Conservation (phyloP, 1,140 invertebrate genomes). For the Heliconius hewitsoni region DNA sequence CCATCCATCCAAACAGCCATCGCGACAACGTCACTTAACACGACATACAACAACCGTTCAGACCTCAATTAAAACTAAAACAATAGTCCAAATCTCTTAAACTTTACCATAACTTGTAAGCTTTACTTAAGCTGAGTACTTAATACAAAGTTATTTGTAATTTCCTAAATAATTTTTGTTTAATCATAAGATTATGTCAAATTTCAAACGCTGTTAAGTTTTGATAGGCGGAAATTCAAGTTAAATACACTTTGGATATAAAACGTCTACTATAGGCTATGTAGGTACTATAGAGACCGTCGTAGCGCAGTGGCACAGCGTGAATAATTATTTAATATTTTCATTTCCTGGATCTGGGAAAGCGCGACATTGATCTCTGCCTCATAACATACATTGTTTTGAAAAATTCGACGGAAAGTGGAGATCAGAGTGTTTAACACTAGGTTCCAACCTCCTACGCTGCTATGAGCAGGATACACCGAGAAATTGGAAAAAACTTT, state of each 20-base stretch:
- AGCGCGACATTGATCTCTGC: not conserved
- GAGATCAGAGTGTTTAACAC: not conserved
- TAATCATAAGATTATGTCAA: conserved; percentile 18
- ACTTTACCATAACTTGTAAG: not conserved
- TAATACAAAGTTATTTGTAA: conserved; percentile 17
- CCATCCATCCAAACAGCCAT: too few species aligned
- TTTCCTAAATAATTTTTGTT: conserved; percentile 10
- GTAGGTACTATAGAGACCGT: not conserved
- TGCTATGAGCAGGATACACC: not conserved
- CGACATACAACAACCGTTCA: not conserved
- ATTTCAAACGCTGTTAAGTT: not conserved
- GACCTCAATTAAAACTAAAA: not conserved
- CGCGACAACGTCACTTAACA: too few species aligned
- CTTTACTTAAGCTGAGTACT: conserved; percentile 3
- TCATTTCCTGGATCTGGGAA: not conserved
- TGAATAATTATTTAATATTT: not conserved
- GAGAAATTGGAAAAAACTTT: too few species aligned
- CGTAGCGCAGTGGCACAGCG: not conserved
- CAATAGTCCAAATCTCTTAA: not conserved
- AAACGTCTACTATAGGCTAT: too few species aligned
- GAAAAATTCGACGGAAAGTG: too few species aligned
- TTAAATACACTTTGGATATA: not conserved
- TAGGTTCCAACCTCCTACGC: not conserved
- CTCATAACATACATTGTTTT: not conserved
- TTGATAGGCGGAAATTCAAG: not conserved